Conservation (phyloP, 2,113 vertebrate genomes). For the Campylomormyrus numenius region DNA sequence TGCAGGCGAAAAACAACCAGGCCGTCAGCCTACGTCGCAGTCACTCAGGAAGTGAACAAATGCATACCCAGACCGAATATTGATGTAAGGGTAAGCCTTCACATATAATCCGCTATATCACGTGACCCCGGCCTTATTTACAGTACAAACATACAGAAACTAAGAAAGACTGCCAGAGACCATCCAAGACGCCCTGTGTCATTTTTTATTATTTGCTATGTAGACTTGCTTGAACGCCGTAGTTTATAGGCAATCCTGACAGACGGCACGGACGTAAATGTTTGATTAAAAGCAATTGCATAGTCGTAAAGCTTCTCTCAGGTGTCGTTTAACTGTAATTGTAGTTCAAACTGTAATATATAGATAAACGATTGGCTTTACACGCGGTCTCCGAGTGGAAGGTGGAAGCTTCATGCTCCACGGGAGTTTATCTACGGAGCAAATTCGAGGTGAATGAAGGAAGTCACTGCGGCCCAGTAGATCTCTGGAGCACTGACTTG, state of each 20-base stretch:
- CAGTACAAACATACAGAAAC: not conserved
- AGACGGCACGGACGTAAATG: not conserved
- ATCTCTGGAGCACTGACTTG: not conserved
- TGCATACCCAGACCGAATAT: not conserved
- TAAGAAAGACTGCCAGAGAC: not conserved
- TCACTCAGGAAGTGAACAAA: not conserved
- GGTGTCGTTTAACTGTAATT: not conserved
- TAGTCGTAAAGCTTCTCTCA: not conserved
- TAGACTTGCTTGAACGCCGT: not conserved
- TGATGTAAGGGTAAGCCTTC: not conserved
- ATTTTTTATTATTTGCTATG: not conserved
- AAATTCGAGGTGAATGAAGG: not conserved
- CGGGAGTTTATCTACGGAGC: not conserved
- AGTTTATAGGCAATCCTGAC: not conserved
- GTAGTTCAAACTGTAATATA: not conserved
- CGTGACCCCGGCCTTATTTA: not conserved
- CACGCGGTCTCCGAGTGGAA: not conserved
- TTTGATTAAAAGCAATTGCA: not conserved
- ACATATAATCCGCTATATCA: not conserved
- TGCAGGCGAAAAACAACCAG: slow-evolving; percentile 31
- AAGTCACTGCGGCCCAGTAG: not conserved
- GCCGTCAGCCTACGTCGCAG: slow-evolving; percentile 23
- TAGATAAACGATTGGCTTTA: not conserved
- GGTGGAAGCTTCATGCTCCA: not conserved
- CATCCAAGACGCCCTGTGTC: not conserved